These are phyloP conservation scores for Myrmophylax atrothorax DNA, from an alignment of 2,113 vertebrate species.

Conservation along the genomic window DNA sequence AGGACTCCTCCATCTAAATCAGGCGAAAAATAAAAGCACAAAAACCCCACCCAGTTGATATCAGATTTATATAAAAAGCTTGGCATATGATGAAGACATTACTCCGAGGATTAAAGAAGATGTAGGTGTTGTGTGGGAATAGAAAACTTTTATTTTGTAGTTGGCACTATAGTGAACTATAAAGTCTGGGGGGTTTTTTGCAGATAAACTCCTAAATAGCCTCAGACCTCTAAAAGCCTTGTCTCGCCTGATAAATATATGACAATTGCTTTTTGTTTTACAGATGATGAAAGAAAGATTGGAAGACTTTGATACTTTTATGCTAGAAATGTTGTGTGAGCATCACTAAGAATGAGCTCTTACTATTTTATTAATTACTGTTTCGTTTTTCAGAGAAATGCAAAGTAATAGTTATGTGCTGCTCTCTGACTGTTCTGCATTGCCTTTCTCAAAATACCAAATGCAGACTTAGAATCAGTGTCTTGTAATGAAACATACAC, in stretches of 20 bases:
- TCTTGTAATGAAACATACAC: background rate
- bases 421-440: background rate
- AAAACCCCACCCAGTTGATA: background rate
- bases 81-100: background rate
- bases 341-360: background rate
- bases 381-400: background rate
- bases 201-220: background rate
- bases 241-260: background rate
- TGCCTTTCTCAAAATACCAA: background rate
- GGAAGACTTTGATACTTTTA: background rate
- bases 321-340: background rate
- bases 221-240: background rate
- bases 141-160: background rate
- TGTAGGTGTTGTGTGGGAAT: background rate
- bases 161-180: background rate
- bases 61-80: background rate
- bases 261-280: background rate
- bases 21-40: fast-evolving
- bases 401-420: background rate
- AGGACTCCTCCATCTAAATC: background rate
- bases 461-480: background rate
- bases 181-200: background rate
- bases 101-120: background rate
- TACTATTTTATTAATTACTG: background rate
- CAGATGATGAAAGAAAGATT: background rate